These are phyloP conservation scores for Sebastes elongatus DNA, from an alignment of 2,797 vertebrate species.

Conservation along the genomic window DNA sequence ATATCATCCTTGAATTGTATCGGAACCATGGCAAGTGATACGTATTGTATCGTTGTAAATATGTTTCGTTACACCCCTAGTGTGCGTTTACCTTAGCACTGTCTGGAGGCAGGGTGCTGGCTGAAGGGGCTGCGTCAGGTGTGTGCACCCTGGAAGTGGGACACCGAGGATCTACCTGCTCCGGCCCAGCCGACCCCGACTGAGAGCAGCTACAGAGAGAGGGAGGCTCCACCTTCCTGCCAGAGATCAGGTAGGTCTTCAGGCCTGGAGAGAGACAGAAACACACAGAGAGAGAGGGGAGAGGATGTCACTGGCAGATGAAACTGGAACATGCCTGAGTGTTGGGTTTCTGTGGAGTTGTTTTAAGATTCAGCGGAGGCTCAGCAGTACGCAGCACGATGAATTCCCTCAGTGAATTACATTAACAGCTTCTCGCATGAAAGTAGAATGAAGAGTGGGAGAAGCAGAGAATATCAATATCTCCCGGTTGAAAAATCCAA, in stretches of 20 bases:
- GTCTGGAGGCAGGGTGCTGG: constrained; percentile 78
- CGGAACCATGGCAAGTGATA: too few relatives aligned
- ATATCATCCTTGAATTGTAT: too few relatives aligned
- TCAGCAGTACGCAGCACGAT: neutral
- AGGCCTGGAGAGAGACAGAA: constrained; percentile 80
- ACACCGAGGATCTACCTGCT: constrained; percentile 69
- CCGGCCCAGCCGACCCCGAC: constrained; percentile 75
- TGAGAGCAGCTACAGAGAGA: constrained; percentile 88
- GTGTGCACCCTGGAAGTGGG: constrained; percentile 67
- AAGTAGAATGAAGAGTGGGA: constrained; percentile 13
- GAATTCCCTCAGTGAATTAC: constrained; percentile 25
- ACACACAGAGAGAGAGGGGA: neutral
- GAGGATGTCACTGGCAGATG: constrained; percentile 2
- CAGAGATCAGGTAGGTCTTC: constrained; percentile 94
- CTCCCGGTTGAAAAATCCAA: constrained; percentile 31
- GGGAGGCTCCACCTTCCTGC: constrained; percentile 84
- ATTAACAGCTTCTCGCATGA: constrained; percentile 27
- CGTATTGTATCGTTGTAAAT: too few relatives aligned
- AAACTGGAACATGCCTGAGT: neutral
- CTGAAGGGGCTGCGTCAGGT: constrained; percentile 63
- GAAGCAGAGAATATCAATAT: constrained; percentile 42
- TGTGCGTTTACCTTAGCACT: constrained; percentile 81
- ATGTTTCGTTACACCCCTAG: too few relatives aligned
- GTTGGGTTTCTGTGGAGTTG: constrained; percentile 5
- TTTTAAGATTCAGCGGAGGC: constrained; percentile 40